A percentile compares a stretch with the other conserved stretches of the same genome.
phyloP scores from a whole-genome alignment of 1,140 invertebrate species.

The Battus philenor region DNA sequence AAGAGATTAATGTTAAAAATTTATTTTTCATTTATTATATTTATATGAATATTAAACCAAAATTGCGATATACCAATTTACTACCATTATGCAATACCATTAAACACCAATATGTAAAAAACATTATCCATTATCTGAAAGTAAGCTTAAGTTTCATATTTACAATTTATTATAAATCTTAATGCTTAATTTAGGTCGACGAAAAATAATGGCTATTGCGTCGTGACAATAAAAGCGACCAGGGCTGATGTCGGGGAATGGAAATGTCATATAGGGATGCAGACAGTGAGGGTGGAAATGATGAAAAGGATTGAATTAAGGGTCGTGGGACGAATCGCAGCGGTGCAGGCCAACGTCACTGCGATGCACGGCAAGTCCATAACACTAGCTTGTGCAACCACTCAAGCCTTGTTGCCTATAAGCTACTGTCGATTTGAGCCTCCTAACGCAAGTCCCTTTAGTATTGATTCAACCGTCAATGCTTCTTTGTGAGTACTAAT shows the following conservation, averaged over 20 bases:
- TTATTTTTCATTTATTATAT: no score
- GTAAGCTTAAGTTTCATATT: no score
- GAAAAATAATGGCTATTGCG: slow-evolving; percentile 42
- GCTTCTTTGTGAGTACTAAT: slow-evolving; percentile 41
- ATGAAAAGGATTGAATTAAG: slow-evolving; percentile 43
- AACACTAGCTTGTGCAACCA: slow-evolving; percentile 45
- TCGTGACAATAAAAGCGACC: slow-evolving; percentile 35
- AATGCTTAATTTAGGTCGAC: no score
- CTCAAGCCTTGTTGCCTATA: slow-evolving; percentile 35
- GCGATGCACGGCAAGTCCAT: slow-evolving; percentile 34
- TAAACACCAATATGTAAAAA: no score
- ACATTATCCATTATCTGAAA: no score
- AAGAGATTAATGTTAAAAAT: no score
- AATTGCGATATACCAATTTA: no score
- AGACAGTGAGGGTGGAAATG: slow-evolving; percentile 32
- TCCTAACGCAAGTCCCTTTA: slow-evolving; percentile 48
- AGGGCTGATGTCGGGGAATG: slow-evolving; percentile 45
- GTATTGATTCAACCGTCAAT: slow-evolving; percentile 45
- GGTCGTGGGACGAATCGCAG: slow-evolving; percentile 51
- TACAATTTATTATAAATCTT: no score
- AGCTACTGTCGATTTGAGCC: slow-evolving; percentile 63
- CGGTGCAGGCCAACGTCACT: slow-evolving; percentile 41
- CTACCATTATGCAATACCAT: no score
- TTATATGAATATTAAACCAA: no score
- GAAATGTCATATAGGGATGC: slow-evolving; percentile 51